Conservation (phyloP, 1,140 invertebrate species). For the Anthonomus grandis region DNA sequence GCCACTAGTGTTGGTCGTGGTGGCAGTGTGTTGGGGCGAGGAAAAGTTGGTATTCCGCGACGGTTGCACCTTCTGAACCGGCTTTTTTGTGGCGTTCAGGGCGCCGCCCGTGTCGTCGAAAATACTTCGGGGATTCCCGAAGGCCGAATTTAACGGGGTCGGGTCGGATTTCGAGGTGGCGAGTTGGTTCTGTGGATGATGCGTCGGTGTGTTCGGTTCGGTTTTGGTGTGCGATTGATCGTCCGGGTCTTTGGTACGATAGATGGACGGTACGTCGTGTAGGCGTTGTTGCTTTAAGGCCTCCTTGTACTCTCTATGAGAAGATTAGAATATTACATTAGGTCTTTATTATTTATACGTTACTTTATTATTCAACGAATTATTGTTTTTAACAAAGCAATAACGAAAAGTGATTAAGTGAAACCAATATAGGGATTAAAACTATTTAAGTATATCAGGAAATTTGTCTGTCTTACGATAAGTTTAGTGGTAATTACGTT, state of each 20-base stretch:
- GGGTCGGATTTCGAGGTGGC: conserved; percentile 48
- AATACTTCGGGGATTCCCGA: conserved; percentile 43
- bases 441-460: no score
- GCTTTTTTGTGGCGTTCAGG: conserved; percentile 46
- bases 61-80: conserved; percentile 60
- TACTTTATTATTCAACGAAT: no score
- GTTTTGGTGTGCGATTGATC: conserved; percentile 48
- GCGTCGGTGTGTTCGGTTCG: conserved; percentile 48
- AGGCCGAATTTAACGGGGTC: conserved; percentile 44
- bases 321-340: no score
- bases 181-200: conserved; percentile 38
- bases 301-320: conserved; percentile 84
- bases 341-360: no score
- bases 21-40: conserved; percentile 16
- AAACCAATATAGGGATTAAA: no score
- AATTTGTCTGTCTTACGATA: no score
- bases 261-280: conserved; percentile 67
- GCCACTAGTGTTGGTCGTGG: conserved; percentile 23
- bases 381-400: no score
- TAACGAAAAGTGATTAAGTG: no score
- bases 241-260: conserved; percentile 58
- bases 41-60: conserved; percentile 49
- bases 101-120: conserved; percentile 42
- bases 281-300: conserved; percentile 77
- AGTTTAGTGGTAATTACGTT: no score